Evolutionary conservation across 2,888 invertebrate species (phyloP).

Genomic region (Hypsopygia costalis): DNA sequence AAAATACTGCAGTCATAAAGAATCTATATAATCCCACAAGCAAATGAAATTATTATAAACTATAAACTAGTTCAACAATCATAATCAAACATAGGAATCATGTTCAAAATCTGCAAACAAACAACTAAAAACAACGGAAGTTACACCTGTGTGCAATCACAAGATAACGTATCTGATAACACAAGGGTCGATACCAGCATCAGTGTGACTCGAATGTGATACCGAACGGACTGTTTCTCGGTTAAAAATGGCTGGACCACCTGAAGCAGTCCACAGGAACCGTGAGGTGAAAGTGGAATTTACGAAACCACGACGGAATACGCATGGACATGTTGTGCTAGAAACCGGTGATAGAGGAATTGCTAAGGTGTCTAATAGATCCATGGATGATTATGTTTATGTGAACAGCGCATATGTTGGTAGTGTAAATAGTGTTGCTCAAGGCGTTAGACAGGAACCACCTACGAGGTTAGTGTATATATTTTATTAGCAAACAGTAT

Average conservation of each 20-base stretch:
- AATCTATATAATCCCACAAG: neutral
- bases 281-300: conserved; percentile 16
- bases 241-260: neutral
- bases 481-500: neutral
- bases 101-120: conserved; percentile 1
- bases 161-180: conserved; percentile 8
- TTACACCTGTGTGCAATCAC: conserved; percentile 9
- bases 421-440: conserved; percentile 41
- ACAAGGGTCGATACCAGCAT: conserved; percentile 8
- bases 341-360: conserved; percentile 12
- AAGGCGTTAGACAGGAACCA: conserved; percentile 18
- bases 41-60: neutral
- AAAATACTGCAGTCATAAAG: neutral
- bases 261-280: neutral
- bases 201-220: conserved; percentile 18
- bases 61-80: neutral
- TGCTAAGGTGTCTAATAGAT: conserved; percentile 25
- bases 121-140: conserved; percentile 11
- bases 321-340: conserved; percentile 17
- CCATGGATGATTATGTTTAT: conserved; percentile 51
- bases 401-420: conserved; percentile 58
- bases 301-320: conserved; percentile 19
- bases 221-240: conserved; percentile 10
- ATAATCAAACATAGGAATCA: neutral
- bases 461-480: conserved; percentile 40